These are phyloP conservation scores for Megalurothrips usitatus DNA, from an alignment of 2,888 invertebrate species.

Conservation along the genomic window DNA sequence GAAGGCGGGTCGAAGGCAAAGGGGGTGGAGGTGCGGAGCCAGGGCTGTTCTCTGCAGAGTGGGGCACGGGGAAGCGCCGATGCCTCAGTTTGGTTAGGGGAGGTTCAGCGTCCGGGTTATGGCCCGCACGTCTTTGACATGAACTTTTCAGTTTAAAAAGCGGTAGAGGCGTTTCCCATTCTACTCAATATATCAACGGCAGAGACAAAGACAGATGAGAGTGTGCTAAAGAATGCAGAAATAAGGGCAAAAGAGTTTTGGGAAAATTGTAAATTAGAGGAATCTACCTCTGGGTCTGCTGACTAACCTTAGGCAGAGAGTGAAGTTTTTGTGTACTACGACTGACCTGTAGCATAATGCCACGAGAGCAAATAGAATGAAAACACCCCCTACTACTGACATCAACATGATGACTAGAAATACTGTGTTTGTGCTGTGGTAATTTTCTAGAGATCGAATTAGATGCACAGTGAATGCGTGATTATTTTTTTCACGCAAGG, in stretches of 20 bases:
- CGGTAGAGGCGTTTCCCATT: constrained; percentile 1
- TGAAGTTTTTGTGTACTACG: constrained; percentile 98
- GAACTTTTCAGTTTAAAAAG: neutral
- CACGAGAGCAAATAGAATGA: constrained; percentile 97
- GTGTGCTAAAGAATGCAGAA: constrained; percentile 5
- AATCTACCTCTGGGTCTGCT: constrained; percentile 59
- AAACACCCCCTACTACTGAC: constrained; percentile 98
- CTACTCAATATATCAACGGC: neutral
- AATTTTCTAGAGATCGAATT: constrained; percentile 69
- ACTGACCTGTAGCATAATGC: constrained; percentile 99
- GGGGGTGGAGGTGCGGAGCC: neutral
- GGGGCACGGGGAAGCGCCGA: neutral
- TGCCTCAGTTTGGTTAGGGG: neutral
- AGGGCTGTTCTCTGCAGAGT: neutral
- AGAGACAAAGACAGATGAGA: neutral
- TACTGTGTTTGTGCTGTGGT: constrained; percentile 96
- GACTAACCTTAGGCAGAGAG: constrained; percentile 98
- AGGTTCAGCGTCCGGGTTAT: neutral
- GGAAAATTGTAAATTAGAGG: constrained; percentile 20
- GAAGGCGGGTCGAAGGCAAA: neutral
- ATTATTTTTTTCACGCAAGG: neutral
- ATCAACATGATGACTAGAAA: constrained; percentile 96
- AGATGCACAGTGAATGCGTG: constrained; percentile 6
- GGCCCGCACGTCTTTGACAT: neutral
- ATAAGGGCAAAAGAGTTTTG: constrained; percentile 11